Base-by-base conservation (phyloP, 2,888 invertebrate species). In the Ichneumon xanthorius region DNA sequence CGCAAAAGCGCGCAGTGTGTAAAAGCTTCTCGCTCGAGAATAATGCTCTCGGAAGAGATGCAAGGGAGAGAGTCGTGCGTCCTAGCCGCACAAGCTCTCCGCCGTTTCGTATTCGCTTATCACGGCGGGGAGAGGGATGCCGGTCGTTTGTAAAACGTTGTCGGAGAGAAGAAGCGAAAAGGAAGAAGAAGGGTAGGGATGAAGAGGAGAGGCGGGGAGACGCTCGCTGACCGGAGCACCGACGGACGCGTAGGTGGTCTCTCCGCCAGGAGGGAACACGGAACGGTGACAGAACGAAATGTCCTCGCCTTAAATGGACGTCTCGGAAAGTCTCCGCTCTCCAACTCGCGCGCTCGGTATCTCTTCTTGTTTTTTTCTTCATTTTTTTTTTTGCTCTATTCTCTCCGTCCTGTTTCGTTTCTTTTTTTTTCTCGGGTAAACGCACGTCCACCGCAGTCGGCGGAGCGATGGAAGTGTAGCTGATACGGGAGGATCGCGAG, bases 281-380 rank as follows among this genome's bases (percentile, higher is more conserved):
- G 91, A 91, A 91, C 92, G 91, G 93, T 93, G 93, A 93, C 93
- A 93, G 93, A 93, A 93, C 92, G 92, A 92, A 93, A 93, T 92
- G 93, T 92, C 90, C 92, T 88, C 88, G 90, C 93, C 93, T 92
- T 93, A 93, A 93, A 93, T 92, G 92, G 92, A 90, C 90, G 90
- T 85, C 85, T 90, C 89, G 89, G 92, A 91, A 87, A 80, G 86
- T 86, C 80, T 83, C 48, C 78, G 83, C 48, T 87, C 75, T 80
- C 80, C 61, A 19, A 80, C 77, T 83, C 84, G 67, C 78, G 61
- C 76, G 19, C 70, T 85, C 50, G 33, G 48, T 77, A 48, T 76
- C 40, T 72, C 71, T 48, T 45, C 50, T 76, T 61, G 63, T 58
- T 75, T 72, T 71, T 76, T 22, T 33, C n/a, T 72, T 72, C 19